These are phyloP conservation scores for Tapera naevia DNA, from an alignment of 2,797 vertebrate species.

Conservation along the genomic window DNA sequence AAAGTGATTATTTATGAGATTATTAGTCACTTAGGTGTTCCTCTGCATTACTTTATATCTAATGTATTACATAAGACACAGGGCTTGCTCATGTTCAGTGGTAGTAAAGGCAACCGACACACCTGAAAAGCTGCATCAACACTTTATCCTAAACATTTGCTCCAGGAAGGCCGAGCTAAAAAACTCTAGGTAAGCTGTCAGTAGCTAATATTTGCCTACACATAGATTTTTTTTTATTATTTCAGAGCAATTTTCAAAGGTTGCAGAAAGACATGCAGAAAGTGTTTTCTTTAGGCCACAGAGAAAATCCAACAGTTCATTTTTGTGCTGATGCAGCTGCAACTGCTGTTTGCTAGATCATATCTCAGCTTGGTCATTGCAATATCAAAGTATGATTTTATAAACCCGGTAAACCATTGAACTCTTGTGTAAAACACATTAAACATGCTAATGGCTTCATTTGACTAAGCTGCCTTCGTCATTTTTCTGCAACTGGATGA, in stretches of 20 bases:
- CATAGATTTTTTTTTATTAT: not conserved
- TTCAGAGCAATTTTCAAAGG: conserved; percentile 27
- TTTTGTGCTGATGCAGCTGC: conserved; percentile 51
- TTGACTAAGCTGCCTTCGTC: conserved; percentile 51
- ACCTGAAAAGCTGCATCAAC: conserved; percentile 42
- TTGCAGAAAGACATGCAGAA: not conserved
- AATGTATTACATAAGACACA: not conserved
- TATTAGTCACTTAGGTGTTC: not conserved
- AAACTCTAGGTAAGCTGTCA: conserved; percentile 43
- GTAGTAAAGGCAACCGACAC: conserved; percentile 16
- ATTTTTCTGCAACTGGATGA: conserved; percentile 47
- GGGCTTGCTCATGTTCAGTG: not conserved
- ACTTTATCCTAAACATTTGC: conserved; percentile 41
- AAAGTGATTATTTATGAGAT: not conserved
- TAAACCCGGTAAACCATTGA: conserved; percentile 62
- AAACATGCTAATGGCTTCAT: conserved; percentile 64
- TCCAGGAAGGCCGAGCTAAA: conserved; percentile 31
- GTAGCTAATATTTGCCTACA: conserved; percentile 40
- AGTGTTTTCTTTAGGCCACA: conserved; percentile 13
- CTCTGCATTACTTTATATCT: not conserved
- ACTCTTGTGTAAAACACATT: conserved; percentile 64
- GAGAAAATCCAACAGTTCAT: conserved; percentile 17
- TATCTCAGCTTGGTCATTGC: conserved; percentile 27
- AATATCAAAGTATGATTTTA: conserved; percentile 59
- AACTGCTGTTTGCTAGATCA: conserved; percentile 27